A percentile compares a stretch with the other conserved stretches of the same genome.
phyloP scores from a whole-genome alignment of 2,113 vertebrate species.

The Tricholaema leucomelas region DNA sequence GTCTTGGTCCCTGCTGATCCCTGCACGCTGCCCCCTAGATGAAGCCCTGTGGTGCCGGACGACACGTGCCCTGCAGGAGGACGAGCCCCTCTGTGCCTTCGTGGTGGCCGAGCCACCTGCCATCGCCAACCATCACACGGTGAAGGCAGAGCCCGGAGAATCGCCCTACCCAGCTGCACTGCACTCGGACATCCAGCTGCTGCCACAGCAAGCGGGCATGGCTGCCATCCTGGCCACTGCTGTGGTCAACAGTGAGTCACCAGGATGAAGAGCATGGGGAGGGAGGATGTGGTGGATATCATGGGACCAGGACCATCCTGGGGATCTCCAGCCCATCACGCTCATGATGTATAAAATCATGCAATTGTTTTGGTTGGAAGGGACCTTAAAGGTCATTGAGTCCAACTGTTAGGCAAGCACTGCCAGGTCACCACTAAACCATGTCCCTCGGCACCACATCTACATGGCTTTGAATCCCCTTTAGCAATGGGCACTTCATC shows the following conservation, averaged over 20 bases:
- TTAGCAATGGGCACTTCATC: neutral
- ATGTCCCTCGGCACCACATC: neutral
- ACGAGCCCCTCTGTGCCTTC: slow-evolving; percentile 68
- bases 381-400: neutral
- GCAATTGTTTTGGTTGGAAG: neutral
- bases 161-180: slow-evolving; percentile 64
- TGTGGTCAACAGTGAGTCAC: slow-evolving; percentile 91
- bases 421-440: neutral
- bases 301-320: fast-evolving
- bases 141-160: slow-evolving; percentile 76
- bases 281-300: fast-evolving
- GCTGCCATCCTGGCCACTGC: slow-evolving; percentile 95
- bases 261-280: fast-evolving
- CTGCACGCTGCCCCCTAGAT: slow-evolving; percentile 54
- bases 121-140: slow-evolving; percentile 52
- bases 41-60: slow-evolving; percentile 88
- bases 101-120: slow-evolving; percentile 69
- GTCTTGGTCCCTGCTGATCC: neutral
- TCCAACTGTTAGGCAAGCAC: neutral
- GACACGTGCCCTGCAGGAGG: slow-evolving; percentile 72
- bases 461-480: neutral
- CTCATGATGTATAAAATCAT: fast-evolving
- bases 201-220: slow-evolving; percentile 98
- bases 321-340: fast-evolving
- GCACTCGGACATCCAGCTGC: slow-evolving; percentile 90